Evolutionary conservation across 2,113 vertebrate species (phyloP).

Genomic region (Regulus satrapa): DNA sequence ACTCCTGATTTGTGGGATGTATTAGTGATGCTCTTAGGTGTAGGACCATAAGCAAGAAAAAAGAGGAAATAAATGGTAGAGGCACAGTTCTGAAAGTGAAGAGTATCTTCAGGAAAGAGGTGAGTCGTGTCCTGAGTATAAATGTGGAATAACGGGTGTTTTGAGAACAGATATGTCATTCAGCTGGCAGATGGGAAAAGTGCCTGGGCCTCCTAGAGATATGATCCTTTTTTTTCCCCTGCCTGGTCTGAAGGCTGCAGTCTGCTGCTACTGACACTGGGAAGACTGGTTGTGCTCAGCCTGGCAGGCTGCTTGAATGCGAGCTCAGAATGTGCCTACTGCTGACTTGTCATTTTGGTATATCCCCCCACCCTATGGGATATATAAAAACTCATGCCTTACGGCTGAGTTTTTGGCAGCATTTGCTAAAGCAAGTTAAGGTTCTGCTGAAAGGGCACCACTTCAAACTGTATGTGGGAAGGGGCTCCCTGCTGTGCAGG

Average conservation of each 20-base stretch:
- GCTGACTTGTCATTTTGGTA: neutral
- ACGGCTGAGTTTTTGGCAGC: neutral
- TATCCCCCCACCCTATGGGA: fast-evolving
- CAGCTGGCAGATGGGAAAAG: neutral
- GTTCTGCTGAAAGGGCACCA: neutral
- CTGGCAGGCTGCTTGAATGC: neutral
- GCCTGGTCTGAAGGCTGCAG: neutral
- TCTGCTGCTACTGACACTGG: neutral
- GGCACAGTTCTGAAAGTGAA: neutral
- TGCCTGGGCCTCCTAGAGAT: neutral
- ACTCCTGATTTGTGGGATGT: neutral
- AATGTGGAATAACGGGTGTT: neutral
- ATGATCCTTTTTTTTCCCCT: neutral
- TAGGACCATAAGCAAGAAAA: neutral
- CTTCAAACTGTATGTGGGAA: neutral
- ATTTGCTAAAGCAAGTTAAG: neutral
- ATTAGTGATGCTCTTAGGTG: neutral
- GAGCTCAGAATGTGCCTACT: neutral
- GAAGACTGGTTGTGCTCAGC: neutral
- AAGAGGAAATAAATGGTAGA: neutral
- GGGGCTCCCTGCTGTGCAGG: neutral
- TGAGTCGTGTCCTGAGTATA: neutral
- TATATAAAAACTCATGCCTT: no score
- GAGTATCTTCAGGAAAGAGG: neutral
- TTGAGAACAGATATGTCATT: neutral